Evolutionary conservation across 2,888 invertebrate genomes (phyloP).

Genomic region (Nebria brevicollis): DNA sequence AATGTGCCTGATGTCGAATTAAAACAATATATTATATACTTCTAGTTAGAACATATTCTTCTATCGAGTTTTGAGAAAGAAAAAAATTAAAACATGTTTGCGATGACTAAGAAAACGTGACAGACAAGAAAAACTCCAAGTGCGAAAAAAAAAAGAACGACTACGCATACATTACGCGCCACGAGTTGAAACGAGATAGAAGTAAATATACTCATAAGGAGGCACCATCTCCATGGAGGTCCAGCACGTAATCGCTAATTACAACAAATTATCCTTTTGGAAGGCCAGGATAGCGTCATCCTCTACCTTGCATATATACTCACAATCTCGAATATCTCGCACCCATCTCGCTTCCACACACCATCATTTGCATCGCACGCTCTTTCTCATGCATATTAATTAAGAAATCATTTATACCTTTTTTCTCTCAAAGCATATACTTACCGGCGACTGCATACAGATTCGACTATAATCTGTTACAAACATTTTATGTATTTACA

Average conservation of each 20-base stretch:
- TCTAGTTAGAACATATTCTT: no score
- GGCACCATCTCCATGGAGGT: constrained; percentile 17
- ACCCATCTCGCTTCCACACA: not conserved
- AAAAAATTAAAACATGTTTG: not conserved
- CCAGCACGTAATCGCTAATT: constrained; percentile 22
- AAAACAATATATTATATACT: no score
- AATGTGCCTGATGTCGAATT: no score
- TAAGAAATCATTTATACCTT: constrained; percentile 16
- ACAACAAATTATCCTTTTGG: constrained; percentile 18
- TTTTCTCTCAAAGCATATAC: not conserved
- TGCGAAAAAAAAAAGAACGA: not conserved
- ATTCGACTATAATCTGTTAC: no score
- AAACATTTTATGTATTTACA: no score
- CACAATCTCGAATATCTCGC: not conserved
- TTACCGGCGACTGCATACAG: no score
- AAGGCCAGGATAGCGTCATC: constrained; percentile 15
- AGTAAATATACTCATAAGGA: not conserved
- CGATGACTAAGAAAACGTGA: not conserved
- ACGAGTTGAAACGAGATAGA: not conserved
- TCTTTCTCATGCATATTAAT: constrained; percentile 12
- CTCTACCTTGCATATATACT: not conserved
- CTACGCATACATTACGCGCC: no score
- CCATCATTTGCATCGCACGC: not conserved
- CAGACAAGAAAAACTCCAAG: not conserved
- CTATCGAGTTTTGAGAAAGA: no score